phyloP scores from a whole-genome alignment of 2,113 vertebrate genomes.

The Tachysurus fulvidraco region DNA sequence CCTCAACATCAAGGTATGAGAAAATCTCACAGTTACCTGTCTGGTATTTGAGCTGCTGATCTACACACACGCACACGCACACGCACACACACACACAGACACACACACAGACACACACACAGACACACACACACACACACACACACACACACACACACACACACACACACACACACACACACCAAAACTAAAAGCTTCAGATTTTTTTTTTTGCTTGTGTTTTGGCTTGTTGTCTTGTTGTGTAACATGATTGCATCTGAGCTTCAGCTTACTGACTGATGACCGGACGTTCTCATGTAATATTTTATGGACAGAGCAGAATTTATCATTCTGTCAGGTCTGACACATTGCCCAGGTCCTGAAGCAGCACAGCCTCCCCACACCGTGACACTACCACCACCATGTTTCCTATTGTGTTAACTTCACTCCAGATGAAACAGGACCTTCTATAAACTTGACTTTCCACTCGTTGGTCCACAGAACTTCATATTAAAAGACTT shows the following conservation, averaged over 20 bases:
- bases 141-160: neutral
- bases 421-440: neutral
- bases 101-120: conserved; percentile 5
- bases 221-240: neutral
- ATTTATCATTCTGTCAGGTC: neutral
- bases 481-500: neutral
- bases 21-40: neutral
- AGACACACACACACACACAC: conserved; percentile 6
- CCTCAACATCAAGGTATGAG: conserved; percentile 80
- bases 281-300: neutral
- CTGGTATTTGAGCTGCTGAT: neutral
- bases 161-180: conserved; percentile 6
- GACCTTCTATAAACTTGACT: neutral
- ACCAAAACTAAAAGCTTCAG: too few relatives aligned
- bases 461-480: neutral
- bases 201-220: neutral
- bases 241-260: neutral
- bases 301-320: neutral
- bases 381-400: neutral
- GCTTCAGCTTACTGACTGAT: neutral
- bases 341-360: neutral
- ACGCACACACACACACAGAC: conserved; percentile 6
- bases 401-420: neutral
- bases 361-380: neutral
- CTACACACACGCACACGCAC: neutral